Conservation (phyloP, 2,888 invertebrate species). For the Meandrusa payeni region DNA sequence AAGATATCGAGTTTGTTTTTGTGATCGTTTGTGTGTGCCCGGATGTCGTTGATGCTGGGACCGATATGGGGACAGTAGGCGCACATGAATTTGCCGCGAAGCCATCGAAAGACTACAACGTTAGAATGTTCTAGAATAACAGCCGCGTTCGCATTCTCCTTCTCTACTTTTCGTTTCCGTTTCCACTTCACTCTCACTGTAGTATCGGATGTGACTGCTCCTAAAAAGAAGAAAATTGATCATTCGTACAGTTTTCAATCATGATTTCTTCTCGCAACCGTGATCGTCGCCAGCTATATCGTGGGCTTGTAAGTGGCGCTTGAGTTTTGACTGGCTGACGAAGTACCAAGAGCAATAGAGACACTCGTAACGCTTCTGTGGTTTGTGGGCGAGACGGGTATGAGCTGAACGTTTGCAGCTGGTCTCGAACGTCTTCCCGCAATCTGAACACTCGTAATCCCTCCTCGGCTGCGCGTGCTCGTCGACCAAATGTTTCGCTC, state of each 20-base stretch:
- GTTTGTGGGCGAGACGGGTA: constrained; percentile 45
- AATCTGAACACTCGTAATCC: constrained; percentile 50
- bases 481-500: constrained; percentile 60
- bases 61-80: constrained; percentile 49
- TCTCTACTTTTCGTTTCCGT: constrained; percentile 40
- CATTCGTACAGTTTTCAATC: no score
- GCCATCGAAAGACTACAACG: constrained; percentile 55
- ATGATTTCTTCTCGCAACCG: no score
- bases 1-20: constrained; percentile 45
- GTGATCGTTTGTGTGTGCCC: constrained; percentile 44
- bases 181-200: constrained; percentile 45
- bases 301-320: constrained; percentile 49
- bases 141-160: constrained; percentile 54
- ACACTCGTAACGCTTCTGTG: constrained; percentile 45
- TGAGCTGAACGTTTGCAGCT: constrained; percentile 59
- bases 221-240: constrained; percentile 57
- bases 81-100: constrained; percentile 58
- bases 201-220: constrained; percentile 30
- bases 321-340: constrained; percentile 48
- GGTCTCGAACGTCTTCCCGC: constrained; percentile 53
- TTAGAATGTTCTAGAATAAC: constrained; percentile 54
- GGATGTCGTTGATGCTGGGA: constrained; percentile 40
- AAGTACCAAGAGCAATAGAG: constrained; percentile 47
- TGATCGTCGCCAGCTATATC: constrained; percentile 22
- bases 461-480: constrained; percentile 50